A percentile compares a stretch with the other conserved stretches of the same genome.
Evolutionary conservation across 2,113 vertebrate genomes (phyloP).

Genomic region (Podarcis raffonei): DNA sequence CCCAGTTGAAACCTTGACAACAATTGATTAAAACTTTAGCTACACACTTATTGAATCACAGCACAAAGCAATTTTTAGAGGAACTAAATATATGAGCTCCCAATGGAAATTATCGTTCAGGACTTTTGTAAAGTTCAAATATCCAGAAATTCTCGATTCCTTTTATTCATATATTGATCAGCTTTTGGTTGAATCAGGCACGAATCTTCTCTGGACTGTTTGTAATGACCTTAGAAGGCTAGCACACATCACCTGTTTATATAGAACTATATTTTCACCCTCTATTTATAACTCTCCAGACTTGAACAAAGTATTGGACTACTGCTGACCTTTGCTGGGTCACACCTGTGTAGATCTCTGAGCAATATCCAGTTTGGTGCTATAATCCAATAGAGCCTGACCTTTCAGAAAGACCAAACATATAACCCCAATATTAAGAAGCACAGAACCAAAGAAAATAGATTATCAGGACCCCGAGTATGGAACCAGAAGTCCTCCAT

Average conservation of each 20-base stretch:
- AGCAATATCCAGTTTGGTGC: slow-evolving; percentile 46
- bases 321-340: slow-evolving; percentile 61
- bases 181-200: slow-evolving; percentile 39
- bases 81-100: neutral
- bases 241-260: slow-evolving; percentile 46
- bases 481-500: neutral
- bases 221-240: slow-evolving; percentile 16
- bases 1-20: slow-evolving; percentile 22
- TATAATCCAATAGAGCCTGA: slow-evolving; percentile 31
- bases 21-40: slow-evolving; percentile 19
- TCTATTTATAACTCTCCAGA: slow-evolving; percentile 63
- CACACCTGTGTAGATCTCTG: slow-evolving; percentile 53
- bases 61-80: neutral
- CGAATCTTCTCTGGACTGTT: slow-evolving; percentile 41
- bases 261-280: slow-evolving; percentile 42
- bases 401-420: neutral
- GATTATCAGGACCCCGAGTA: neutral
- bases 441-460: neutral
- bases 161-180: slow-evolving; percentile 38
- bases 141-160: neutral
- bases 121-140: neutral
- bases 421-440: slow-evolving; percentile 25
- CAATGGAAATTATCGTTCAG: slow-evolving; percentile 31
- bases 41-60: neutral
- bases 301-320: slow-evolving; percentile 57